Base-by-base conservation (phyloP, 2,888 invertebrate genomes). In the Andrena trimmerana region DNA sequence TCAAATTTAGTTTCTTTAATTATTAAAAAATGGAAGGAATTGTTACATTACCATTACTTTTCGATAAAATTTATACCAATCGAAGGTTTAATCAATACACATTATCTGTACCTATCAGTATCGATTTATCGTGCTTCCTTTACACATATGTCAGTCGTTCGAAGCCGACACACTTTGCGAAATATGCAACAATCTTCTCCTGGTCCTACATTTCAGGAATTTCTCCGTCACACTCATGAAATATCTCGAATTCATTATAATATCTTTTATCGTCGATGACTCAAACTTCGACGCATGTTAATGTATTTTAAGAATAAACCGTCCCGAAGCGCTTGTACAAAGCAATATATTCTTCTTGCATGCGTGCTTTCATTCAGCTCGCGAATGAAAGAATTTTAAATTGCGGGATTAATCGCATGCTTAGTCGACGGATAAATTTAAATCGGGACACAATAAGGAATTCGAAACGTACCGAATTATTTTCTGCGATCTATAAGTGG, bases 241-340 rank as follows among this genome's bases (percentile, higher is more conserved):
- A 24, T 24, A 24, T 48, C 42, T 59, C 13, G 42, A 20, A 69
- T 24, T 42, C 20, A 57, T 65, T 60, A 33, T 36, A 48, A 27
- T 42, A 59, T 29, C 50, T 66, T 66, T 66, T 78, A 66, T 75
- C n/a, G 16, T 29, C 8, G 20, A 5, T 63, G 60, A 60, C 29
- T 50, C 29, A 60, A 60, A 27, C 33, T 31, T 57, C 24, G 10
- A 5, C 36, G 7, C 5, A 5, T 20, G 31, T 24, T 20, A 2
- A 24, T 73, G 24, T 33, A 54, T 65, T 60, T 69, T n/a, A 70
- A 29, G 16, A 29, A 70, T 7, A 13, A 29, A 27, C 7, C 29
- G 29, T 29, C 16, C 42, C 42, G 16, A 16, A 16, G 4, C 42
- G 42, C 5, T 42, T 13, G 16, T 42, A 16, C 42, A 16, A 5